Percentiles rank a stretch among this genome's conserved stretches.
Conservation (phyloP, 2,888 invertebrate genomes). For the Pegoplata infirma region DNA sequence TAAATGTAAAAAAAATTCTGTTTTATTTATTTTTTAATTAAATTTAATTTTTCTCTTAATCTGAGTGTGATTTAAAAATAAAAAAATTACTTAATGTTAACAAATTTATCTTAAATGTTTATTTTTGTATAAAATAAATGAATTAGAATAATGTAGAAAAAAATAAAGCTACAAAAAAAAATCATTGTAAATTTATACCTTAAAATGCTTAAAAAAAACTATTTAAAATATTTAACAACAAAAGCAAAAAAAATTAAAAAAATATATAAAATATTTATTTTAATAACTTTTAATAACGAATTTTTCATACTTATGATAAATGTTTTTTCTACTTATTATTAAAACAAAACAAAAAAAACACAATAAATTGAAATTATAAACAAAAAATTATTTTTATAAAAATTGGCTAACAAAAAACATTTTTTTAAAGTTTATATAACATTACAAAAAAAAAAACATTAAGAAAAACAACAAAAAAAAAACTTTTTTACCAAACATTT, state of each 20-base stretch:
- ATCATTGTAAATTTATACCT: conserved; percentile 58
- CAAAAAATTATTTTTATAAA: conserved; percentile 57
- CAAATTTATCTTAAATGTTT: conserved; percentile 19
- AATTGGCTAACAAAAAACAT: conserved; percentile 55
- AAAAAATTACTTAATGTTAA: background rate
- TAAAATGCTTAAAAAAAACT: conserved; percentile 60
- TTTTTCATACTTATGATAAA: conserved; percentile 65
- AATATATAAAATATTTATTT: conserved; percentile 61
- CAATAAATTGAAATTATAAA: conserved; percentile 46
- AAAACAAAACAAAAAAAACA: conserved; percentile 49
- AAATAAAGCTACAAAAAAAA: conserved; percentile 36
- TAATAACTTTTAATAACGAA: conserved; percentile 63
- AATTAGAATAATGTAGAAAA: conserved; percentile 26
- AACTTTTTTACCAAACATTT: conserved; percentile 50
- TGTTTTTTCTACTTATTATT: conserved; percentile 65
- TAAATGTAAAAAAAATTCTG: background rate
- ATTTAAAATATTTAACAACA: conserved; percentile 54
- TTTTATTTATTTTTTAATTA: background rate
- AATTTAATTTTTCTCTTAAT: conserved; percentile 18
- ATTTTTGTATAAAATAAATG: conserved; percentile 47
- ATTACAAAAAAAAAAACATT: conserved; percentile 15
- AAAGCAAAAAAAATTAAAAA: conserved; percentile 52
- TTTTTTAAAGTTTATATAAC: conserved; percentile 53
- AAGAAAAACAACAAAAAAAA: conserved; percentile 23
- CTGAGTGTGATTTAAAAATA: conserved; percentile 39